These are phyloP conservation scores for Equus quagga DNA, from an alignment of 2,113 vertebrate species.

Conservation along the genomic window DNA sequence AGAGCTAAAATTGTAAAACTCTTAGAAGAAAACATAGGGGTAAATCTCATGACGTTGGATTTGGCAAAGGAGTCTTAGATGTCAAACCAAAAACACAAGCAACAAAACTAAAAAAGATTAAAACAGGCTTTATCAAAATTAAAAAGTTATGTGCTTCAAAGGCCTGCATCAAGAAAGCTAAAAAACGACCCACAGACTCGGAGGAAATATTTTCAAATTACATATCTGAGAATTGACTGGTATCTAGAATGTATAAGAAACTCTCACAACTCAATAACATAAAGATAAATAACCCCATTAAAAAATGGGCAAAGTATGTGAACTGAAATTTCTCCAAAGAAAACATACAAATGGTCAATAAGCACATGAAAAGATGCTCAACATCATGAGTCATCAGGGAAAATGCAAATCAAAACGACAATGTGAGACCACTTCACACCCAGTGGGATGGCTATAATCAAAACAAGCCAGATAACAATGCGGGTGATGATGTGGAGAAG, in stretches of 20 bases:
- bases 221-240: too few relatives aligned
- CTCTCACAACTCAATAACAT: not conserved
- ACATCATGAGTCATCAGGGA: too few relatives aligned
- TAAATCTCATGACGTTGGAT: not conserved
- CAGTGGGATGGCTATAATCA: not conserved
- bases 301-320: too few relatives aligned
- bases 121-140: not conserved
- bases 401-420: not conserved
- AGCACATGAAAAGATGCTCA: not conserved
- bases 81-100: not conserved
- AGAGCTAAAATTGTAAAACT: not conserved
- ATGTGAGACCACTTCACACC: not conserved
- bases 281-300: not conserved
- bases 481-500: not conserved
- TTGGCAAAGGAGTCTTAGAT: not conserved
- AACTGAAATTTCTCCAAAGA: not conserved
- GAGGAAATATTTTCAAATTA: too few relatives aligned
- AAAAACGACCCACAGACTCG: not conserved
- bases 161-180: not conserved
- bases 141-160: not conserved
- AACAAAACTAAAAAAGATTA: not conserved
- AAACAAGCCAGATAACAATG: not conserved
- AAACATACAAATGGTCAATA: too few relatives aligned
- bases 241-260: not conserved
- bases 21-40: not conserved